phyloP scores from a whole-genome alignment of 2,797 vertebrate genomes.

The Adelosebastes latens region DNA sequence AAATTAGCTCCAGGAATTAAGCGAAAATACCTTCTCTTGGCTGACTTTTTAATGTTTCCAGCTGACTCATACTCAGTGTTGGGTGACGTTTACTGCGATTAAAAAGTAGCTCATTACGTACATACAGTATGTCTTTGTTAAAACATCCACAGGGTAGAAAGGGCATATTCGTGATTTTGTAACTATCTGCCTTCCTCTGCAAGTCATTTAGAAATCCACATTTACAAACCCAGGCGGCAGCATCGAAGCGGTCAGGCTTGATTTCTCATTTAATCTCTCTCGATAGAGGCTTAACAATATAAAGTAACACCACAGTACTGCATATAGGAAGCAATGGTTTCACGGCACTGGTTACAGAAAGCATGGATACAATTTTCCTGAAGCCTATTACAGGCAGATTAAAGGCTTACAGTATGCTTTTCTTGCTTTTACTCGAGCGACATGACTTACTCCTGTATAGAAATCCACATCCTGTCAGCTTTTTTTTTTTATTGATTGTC shows the following conservation, averaged over 20 bases:
- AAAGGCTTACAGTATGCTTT: slow-evolving; percentile 60
- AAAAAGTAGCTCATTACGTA: too few relatives aligned
- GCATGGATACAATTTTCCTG: slow-evolving; percentile 30
- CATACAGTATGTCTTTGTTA: background rate
- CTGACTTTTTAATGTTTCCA: background rate
- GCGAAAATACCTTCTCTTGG: background rate
- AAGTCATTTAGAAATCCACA: slow-evolving; percentile 16
- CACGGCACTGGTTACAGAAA: slow-evolving; percentile 23
- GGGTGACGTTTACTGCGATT: accelerated
- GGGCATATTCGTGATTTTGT: background rate
- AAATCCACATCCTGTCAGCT: slow-evolving; percentile 43
- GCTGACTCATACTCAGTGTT: background rate
- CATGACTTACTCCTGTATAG: slow-evolving; percentile 37
- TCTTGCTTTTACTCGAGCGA: slow-evolving; percentile 45
- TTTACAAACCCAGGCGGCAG: slow-evolving; percentile 12
- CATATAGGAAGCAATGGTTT: slow-evolving; percentile 25
- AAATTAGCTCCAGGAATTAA: background rate
- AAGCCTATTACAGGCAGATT: slow-evolving; percentile 67
- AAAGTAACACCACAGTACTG: slow-evolving; percentile 26
- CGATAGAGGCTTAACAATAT: slow-evolving; percentile 37
- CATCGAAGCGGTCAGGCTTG: slow-evolving; percentile 24
- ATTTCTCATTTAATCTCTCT: slow-evolving; percentile 42
- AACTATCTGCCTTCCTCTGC: background rate
- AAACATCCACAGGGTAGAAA: background rate
- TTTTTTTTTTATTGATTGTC: slow-evolving; percentile 45